Percentiles rank a stretch among this genome's conserved stretches.
phyloP scores from a whole-genome alignment of 2,797 vertebrate genomes.

The Sebastes ruberrimus region DNA sequence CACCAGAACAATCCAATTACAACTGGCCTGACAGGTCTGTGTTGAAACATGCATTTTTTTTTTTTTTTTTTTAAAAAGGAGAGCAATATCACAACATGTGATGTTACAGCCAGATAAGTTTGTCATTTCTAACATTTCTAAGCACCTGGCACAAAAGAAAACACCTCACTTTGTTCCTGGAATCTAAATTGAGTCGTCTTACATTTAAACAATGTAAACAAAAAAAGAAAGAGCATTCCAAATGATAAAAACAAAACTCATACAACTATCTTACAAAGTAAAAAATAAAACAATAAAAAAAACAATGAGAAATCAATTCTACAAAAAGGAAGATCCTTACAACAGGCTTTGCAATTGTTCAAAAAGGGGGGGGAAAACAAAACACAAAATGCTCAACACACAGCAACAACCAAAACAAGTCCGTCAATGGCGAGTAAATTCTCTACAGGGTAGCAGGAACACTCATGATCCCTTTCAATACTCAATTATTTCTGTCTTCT shows the following conservation, averaged over 20 bases:
- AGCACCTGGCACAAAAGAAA: slow-evolving; percentile 73
- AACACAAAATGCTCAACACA: slow-evolving; percentile 59
- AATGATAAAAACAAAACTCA: slow-evolving; percentile 70
- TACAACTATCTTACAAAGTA: slow-evolving; percentile 78
- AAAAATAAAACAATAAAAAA: slow-evolving; percentile 61
- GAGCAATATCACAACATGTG: slow-evolving; percentile 70
- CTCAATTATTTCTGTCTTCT: slow-evolving; percentile 50
- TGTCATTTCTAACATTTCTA: slow-evolving; percentile 71
- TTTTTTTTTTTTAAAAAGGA: slow-evolving; percentile 7
- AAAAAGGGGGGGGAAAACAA: slow-evolving; percentile 38
- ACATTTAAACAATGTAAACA: slow-evolving; percentile 76
- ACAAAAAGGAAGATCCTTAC: slow-evolving; percentile 79
- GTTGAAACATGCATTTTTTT: slow-evolving; percentile 33
- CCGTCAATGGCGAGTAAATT: slow-evolving; percentile 68
- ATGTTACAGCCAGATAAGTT: slow-evolving; percentile 65
- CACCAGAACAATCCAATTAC: slow-evolving; percentile 49
- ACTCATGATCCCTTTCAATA: slow-evolving; percentile 74
- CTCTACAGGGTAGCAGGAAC: slow-evolving; percentile 66
- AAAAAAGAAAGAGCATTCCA: slow-evolving; percentile 69
- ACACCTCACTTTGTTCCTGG: slow-evolving; percentile 79
- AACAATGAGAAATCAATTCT: slow-evolving; percentile 65
- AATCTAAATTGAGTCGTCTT: slow-evolving; percentile 74
- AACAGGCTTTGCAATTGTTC: slow-evolving; percentile 76
- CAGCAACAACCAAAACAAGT: slow-evolving; percentile 70
- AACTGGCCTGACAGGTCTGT: slow-evolving; percentile 43